phyloP scores from a whole-genome alignment of 2,888 invertebrate species.

The Gastracanthus pulcherrimus region DNA sequence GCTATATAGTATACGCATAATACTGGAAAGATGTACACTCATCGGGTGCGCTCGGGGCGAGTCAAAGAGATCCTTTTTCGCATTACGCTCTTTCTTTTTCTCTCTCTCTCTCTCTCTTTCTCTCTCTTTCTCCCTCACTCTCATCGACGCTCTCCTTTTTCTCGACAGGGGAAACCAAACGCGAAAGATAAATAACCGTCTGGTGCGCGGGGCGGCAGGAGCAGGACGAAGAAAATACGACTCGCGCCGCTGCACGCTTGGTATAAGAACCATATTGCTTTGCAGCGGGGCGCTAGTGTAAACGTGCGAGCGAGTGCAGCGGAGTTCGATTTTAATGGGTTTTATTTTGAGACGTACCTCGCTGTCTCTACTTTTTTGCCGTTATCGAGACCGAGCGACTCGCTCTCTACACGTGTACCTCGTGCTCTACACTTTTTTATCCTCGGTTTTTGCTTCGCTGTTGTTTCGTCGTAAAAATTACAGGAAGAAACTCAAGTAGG shows the following conservation, averaged over 20 bases:
- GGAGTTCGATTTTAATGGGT: conserved; percentile 30
- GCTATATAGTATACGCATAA: background rate
- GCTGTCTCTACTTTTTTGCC: background rate
- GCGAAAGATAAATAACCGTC: conserved; percentile 44
- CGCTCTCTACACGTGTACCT: background rate
- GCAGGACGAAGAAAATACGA: conserved; percentile 15
- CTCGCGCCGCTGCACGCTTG: background rate
- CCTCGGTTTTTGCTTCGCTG: background rate
- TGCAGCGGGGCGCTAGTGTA: background rate
- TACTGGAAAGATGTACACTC: background rate
- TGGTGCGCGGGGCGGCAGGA: background rate
- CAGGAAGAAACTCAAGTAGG: background rate
- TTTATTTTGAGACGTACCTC: conserved; percentile 34
- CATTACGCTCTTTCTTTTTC: background rate
- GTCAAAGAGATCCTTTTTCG: conserved; percentile 26
- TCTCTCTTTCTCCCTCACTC: background rate
- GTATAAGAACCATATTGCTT: conserved; percentile 28
- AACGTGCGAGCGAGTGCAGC: background rate
- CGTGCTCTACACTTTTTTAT: background rate
- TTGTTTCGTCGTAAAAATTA: background rate
- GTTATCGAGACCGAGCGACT: background rate
- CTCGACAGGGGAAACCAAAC: conserved; percentile 33
- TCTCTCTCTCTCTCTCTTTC: background rate
- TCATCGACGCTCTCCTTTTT: conserved; percentile 27
- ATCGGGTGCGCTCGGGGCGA: background rate